Conservation (phyloP, 1,140 invertebrate species). For the Lordiphosa stackelbergi region DNA sequence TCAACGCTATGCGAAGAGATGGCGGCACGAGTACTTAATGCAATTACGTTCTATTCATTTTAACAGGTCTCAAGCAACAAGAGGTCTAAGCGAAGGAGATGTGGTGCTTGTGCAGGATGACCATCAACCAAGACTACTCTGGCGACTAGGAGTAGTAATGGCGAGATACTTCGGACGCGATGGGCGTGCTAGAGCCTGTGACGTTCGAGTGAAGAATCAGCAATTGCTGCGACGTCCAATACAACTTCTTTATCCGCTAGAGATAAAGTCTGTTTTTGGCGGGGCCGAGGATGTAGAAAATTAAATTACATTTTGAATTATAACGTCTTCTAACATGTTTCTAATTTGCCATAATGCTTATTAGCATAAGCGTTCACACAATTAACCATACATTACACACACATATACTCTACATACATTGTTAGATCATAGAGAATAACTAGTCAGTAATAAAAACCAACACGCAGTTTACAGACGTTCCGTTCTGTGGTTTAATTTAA, state of each 20-base stretch:
- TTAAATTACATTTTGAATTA: neutral
- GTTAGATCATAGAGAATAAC: no score
- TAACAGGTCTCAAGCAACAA: neutral
- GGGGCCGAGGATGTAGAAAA: constrained; percentile 1
- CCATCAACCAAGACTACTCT: neutral
- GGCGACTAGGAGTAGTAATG: neutral
- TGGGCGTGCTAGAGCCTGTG: neutral
- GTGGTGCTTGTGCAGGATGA: constrained; percentile 1
- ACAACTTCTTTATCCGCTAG: neutral
- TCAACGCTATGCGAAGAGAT: neutral
- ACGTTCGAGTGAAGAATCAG: neutral
- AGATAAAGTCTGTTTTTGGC: constrained; percentile 1
- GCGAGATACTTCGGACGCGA: neutral
- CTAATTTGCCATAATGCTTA: no score
- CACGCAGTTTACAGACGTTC: no score
- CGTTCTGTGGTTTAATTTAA: no score
- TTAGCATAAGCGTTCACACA: no score
- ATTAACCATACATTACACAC: no score
- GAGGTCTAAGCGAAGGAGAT: constrained; percentile 1
- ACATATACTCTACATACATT: no score
- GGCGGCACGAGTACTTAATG: constrained; percentile 3
- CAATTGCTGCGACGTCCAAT: neutral
- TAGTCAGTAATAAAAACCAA: no score
- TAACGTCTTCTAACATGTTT: neutral
- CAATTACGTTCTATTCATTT: constrained; percentile 10